A percentile compares a stretch with the other conserved stretches of the same genome.
phyloP scores from a whole-genome alignment of 2,888 invertebrate genomes.

The Rotaria macrura region DNA sequence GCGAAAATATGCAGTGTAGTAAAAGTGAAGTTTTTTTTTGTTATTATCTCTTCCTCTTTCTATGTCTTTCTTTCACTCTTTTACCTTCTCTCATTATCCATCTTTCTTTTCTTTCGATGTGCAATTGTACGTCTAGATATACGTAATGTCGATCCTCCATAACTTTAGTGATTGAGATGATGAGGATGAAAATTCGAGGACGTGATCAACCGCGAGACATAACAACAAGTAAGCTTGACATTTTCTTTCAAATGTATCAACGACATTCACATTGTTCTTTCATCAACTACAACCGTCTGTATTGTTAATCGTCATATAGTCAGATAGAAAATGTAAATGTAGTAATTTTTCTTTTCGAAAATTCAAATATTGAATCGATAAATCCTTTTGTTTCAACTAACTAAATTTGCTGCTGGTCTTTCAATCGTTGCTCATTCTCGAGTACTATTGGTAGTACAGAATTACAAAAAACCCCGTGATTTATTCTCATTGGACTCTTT shows the following conservation, averaged over 20 bases:
- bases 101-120: background rate
- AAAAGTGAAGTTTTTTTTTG: background rate
- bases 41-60: no score
- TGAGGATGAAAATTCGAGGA: constrained; percentile 7
- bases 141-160: background rate
- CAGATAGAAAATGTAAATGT: background rate
- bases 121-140: background rate
- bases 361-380: background rate
- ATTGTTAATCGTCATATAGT: background rate
- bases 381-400: background rate
- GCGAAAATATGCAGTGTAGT: background rate
- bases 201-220: background rate
- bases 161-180: background rate
- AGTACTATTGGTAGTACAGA: background rate
- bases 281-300: background rate
- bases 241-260: background rate
- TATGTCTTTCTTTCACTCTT: background rate
- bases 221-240: constrained; percentile 15
- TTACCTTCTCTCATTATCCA: background rate
- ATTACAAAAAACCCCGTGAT: background rate
- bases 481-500: background rate
- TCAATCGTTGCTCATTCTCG: no score
- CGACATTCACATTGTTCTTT: background rate
- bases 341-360: background rate
- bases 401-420: background rate